Percentiles rank a stretch among this genome's conserved stretches.
Conservation (phyloP, 1,140 invertebrate species). For the Ceratosolen solmsi region DNA sequence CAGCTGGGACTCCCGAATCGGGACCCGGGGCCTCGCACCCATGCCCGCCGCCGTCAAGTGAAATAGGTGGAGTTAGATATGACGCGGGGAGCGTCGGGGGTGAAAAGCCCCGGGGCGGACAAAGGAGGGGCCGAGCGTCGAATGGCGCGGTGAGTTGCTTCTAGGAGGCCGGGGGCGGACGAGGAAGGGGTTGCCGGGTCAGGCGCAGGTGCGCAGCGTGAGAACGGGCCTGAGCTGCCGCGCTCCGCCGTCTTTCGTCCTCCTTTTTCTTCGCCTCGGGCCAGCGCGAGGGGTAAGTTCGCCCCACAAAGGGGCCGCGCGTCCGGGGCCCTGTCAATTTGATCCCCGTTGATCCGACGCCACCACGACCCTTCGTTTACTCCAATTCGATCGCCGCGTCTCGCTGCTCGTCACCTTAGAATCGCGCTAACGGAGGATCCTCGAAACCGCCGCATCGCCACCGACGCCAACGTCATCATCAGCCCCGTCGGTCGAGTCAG, state of each 20-base stretch:
- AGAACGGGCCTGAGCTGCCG: neutral
- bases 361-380: no score
- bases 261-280: neutral
- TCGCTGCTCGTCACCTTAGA: neutral
- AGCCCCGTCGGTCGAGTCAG: no score
- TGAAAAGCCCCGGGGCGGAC: neutral
- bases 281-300: conserved; percentile 24
- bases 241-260: neutral
- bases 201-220: conserved; percentile 27
- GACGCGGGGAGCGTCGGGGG: neutral
- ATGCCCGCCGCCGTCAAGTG: neutral
- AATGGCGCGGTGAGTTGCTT: neutral
- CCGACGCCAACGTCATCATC: no score
- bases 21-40: neutral
- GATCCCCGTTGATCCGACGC: no score
- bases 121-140: neutral
- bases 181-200: conserved; percentile 32
- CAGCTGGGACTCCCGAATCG: no score
- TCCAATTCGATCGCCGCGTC: no score
- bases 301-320: conserved; percentile 22
- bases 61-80: conserved; percentile 38
- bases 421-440: no score
- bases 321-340: no score
- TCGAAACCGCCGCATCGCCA: no score
- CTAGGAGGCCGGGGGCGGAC: neutral